Conservation (phyloP, 2,113 vertebrate genomes). For the Machaerirhynchus nigripectus region DNA sequence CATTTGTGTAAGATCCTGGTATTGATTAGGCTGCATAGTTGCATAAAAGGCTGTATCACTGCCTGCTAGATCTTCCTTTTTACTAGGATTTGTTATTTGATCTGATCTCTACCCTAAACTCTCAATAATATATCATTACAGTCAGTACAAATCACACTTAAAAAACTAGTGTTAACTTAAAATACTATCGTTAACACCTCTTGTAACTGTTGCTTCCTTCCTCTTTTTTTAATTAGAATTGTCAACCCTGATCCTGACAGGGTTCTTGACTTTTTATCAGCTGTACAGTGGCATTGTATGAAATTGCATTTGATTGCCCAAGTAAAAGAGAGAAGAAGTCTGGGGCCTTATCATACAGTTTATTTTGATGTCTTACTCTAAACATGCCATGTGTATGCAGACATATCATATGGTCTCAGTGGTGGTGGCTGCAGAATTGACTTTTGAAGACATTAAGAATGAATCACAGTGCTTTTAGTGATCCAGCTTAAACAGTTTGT, state of each 20-base stretch:
- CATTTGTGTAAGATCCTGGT: neutral
- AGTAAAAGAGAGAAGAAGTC: neutral
- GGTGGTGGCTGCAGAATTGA: neutral
- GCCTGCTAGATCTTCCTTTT: neutral
- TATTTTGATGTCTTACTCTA: neutral
- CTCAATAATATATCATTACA: neutral
- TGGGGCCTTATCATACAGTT: neutral
- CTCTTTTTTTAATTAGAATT: neutral
- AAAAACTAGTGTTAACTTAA: neutral
- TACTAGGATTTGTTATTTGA: neutral
- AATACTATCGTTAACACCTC: neutral
- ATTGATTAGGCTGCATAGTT: neutral
- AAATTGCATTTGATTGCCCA: neutral
- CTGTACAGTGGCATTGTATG: neutral
- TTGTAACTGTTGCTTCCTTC: neutral
- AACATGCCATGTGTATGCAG: neutral
- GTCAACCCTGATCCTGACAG: neutral
- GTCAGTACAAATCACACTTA: neutral
- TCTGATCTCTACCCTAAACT: neutral
- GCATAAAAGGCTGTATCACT: neutral
- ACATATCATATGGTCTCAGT: neutral
- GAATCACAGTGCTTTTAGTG: neutral
- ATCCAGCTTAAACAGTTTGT: neutral
- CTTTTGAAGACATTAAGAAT: neutral
- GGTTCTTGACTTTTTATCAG: neutral